Percentiles rank a stretch among this genome's conserved stretches.
Conservation (phyloP, 2,797 vertebrate genomes). For the Lepus oiostolus region DNA sequence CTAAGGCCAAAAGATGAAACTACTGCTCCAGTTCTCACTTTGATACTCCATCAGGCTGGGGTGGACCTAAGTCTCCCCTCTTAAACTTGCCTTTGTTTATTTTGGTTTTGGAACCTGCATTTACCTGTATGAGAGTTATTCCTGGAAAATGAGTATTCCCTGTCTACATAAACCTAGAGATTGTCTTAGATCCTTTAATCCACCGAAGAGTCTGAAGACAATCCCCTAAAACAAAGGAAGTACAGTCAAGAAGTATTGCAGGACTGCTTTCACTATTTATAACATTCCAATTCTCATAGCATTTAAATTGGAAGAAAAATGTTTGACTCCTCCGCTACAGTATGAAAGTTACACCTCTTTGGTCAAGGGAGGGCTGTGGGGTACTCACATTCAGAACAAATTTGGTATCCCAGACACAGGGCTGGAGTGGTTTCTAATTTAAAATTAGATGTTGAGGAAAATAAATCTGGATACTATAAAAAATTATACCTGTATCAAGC, state of each 20-base stretch:
- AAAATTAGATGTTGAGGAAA: conserved; percentile 78
- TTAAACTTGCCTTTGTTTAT: not conserved
- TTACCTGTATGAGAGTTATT: conserved; percentile 16
- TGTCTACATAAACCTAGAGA: not conserved
- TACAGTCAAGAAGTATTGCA: conserved; percentile 28
- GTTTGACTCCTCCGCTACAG: not conserved
- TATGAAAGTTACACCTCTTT: conserved; percentile 57
- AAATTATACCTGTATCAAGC: conserved; percentile 83
- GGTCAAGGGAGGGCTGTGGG: conserved; percentile 46
- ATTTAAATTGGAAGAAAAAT: conserved; percentile 19
- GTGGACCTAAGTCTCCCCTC: not conserved
- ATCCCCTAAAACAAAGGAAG: not conserved
- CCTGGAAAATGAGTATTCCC: not conserved
- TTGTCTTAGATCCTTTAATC: not conserved
- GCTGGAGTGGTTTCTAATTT: conserved; percentile 80
- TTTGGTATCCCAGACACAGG: conserved; percentile 70
- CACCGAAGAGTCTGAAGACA: not conserved
- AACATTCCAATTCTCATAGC: conserved; percentile 33
- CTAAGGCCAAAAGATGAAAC: not conserved
- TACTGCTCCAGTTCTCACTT: not conserved
- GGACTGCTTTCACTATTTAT: conserved; percentile 8
- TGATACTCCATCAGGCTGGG: not conserved
- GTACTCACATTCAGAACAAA: conserved; percentile 64
- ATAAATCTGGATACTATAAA: conserved; percentile 86
- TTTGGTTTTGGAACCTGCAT: conserved; percentile 4